Percentiles rank a stretch among this genome's conserved stretches.
Evolutionary conservation across 2,113 vertebrate genomes (phyloP).

Genomic region (Psilopogon haemacephalus): DNA sequence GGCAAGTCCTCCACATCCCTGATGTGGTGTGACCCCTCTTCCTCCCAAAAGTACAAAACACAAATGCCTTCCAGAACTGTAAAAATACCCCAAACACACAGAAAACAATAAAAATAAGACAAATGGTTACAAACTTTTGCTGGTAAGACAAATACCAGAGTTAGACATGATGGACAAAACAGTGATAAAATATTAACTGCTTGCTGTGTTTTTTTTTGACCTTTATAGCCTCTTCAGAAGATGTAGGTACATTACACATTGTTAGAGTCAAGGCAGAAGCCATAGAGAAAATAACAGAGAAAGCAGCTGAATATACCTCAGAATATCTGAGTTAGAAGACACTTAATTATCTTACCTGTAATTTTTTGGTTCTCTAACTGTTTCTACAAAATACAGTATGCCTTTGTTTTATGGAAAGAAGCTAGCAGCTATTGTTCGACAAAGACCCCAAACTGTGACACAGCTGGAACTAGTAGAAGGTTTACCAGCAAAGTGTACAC

Average conservation of each 20-base stretch:
- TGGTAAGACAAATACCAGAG: slow-evolving; percentile 71
- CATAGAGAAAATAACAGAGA: slow-evolving; percentile 50
- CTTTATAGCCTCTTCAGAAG: slow-evolving; percentile 51
- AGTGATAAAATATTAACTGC: slow-evolving; percentile 52
- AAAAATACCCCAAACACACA: background rate
- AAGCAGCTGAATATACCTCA: slow-evolving; percentile 58
- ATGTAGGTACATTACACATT: slow-evolving; percentile 34
- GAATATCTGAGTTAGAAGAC: slow-evolving; percentile 55
- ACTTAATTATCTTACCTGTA: slow-evolving; percentile 14
- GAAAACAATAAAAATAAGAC: slow-evolving; percentile 24
- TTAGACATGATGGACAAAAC: slow-evolving; percentile 38
- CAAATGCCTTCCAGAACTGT: slow-evolving; percentile 20
- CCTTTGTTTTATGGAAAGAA: background rate
- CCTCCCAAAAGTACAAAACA: slow-evolving; percentile 31
- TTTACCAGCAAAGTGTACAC: background rate
- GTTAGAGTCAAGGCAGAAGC: slow-evolving; percentile 44
- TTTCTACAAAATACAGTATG: slow-evolving; percentile 37
- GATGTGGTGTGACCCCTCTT: slow-evolving; percentile 53
- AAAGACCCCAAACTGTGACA: background rate
- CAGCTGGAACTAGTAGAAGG: background rate
- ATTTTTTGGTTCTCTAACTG: slow-evolving; percentile 50
- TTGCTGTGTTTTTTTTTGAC: slow-evolving; percentile 63
- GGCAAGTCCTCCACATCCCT: slow-evolving; percentile 55
- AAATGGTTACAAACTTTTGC: slow-evolving; percentile 48
- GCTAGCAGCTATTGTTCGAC: background rate